Evolutionary conservation across 2,888 invertebrate genomes (phyloP).

Genomic region (Boloria selene): DNA sequence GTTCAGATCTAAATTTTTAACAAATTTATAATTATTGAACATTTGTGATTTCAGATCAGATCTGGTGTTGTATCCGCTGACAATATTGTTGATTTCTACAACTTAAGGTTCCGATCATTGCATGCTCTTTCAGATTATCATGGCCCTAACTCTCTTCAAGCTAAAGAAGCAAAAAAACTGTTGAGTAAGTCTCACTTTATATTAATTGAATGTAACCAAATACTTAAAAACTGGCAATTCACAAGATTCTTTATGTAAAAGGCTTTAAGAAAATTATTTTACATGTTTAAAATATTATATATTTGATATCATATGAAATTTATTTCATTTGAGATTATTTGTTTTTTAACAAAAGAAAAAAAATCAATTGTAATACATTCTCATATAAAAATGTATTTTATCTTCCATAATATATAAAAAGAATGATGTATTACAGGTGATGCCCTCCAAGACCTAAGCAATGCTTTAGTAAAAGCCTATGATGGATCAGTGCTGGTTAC

Average conservation of each 20-base stretch:
- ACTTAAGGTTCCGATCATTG: conserved; percentile 85
- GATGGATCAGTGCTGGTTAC: conserved; percentile 83
- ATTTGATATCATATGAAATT: too few species aligned
- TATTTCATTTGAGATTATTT: too few species aligned
- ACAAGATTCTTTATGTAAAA: neutral
- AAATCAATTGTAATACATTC: too few species aligned
- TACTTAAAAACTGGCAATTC: neutral
- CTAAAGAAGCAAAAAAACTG: conserved; percentile 84
- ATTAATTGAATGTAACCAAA: neutral
- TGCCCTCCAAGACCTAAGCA: conserved; percentile 77
- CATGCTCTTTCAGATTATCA: conserved; percentile 85
- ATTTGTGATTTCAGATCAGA: conserved; percentile 57
- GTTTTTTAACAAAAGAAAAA: too few species aligned
- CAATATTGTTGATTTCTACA: conserved; percentile 84
- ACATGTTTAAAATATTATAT: too few species aligned
- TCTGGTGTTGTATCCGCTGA: conserved; percentile 76
- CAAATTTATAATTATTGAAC: too few species aligned
- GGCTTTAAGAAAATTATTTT: too few species aligned
- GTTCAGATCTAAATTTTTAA: too few species aligned
- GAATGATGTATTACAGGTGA: conserved; percentile 49
- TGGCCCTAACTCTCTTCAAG: conserved; percentile 84
- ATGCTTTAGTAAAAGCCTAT: conserved; percentile 81
- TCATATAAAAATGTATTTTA: neutral
- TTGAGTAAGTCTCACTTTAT: conserved; percentile 70
- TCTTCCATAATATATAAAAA: neutral